phyloP scores from a whole-genome alignment of 2,888 invertebrate species.

The Agonopterix arenella region DNA sequence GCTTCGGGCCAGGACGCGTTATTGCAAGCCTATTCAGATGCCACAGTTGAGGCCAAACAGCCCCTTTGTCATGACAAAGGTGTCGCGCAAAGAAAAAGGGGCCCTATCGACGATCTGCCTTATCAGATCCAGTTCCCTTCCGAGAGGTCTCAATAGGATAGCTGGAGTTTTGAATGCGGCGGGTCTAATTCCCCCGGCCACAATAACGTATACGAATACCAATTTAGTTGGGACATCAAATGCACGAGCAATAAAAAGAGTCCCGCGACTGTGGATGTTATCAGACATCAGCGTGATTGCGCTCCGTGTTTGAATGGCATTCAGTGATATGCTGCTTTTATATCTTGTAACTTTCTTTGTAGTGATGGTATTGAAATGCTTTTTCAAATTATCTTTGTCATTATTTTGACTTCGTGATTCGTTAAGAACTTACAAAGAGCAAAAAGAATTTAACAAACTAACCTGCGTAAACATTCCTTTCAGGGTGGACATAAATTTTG shows the following conservation, averaged over 20 bases:
- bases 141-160: constrained; percentile 73
- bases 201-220: constrained; percentile 63
- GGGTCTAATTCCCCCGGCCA: constrained; percentile 70
- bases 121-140: constrained; percentile 75
- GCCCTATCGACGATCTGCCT: constrained; percentile 72
- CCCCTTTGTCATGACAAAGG: constrained; percentile 75
- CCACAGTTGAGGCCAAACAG: constrained; percentile 72
- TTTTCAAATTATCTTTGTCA: background rate
- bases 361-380: background rate
- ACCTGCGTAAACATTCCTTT: no score
- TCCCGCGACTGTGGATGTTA: constrained; percentile 36
- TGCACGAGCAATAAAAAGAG: constrained; percentile 42
- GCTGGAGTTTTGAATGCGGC: constrained; percentile 65
- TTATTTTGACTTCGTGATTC: no score
- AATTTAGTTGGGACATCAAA: constrained; percentile 55
- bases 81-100: constrained; percentile 75
- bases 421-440: no score
- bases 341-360: background rate
- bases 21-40: constrained; percentile 75
- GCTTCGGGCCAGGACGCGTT: constrained; percentile 66
- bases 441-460: no score
- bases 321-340: constrained; percentile 19
- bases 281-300: constrained; percentile 42
- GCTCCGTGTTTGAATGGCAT: constrained; percentile 25
- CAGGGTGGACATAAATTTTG: no score